phyloP scores from a whole-genome alignment of 1,140 invertebrate genomes.

The Aphaenogaster floridana region DNA sequence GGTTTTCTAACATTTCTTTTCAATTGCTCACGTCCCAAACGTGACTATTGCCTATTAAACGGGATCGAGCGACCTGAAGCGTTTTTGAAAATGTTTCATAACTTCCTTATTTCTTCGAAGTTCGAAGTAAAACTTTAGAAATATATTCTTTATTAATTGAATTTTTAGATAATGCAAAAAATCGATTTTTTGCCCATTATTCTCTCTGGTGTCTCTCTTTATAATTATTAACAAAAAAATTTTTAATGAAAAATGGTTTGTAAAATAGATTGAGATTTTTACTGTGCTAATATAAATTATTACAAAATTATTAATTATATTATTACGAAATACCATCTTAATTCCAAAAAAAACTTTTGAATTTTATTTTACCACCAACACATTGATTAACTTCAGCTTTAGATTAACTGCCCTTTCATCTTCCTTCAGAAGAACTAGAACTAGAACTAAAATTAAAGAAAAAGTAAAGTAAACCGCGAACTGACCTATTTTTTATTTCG shows the following conservation, averaged over 20 bases:
- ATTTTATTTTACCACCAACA: neutral
- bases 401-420: neutral
- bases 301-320: neutral
- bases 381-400: neutral
- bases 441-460: neutral
- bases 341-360: neutral
- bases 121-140: no score
- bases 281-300: neutral
- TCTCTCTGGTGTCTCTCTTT: no score
- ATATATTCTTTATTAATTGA: no score
- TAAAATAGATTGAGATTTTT: neutral
- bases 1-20: no score
- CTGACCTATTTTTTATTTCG: constrained; percentile 20
- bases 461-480: constrained; percentile 27
- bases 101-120: no score
- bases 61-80: no score
- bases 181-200: no score
- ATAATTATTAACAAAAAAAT: neutral
- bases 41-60: no score
- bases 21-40: no score
- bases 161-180: no score
- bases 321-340: neutral
- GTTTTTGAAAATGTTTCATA: no score
- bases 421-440: neutral
- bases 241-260: neutral